A percentile compares a stretch with the other conserved stretches of the same genome.
Conservation (phyloP, 2,113 vertebrate species). For the Hiodon alosoides region DNA sequence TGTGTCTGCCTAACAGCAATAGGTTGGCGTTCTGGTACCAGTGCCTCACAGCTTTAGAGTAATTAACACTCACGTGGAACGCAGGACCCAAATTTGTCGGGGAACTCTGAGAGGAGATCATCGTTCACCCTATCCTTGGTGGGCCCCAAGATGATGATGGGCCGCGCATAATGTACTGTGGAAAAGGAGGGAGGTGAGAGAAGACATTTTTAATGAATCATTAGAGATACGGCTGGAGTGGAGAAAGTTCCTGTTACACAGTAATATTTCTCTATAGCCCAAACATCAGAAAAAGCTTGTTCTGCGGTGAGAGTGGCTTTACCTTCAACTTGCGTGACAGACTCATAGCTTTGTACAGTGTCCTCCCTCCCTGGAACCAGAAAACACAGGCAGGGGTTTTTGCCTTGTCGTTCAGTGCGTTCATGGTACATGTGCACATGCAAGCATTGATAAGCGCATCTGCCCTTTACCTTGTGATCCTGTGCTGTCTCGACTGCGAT, state of each 20-base stretch:
- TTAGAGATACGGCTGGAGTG: background rate
- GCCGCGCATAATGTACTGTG: constrained; percentile 77
- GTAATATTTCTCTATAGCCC: background rate
- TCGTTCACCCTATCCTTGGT: constrained; percentile 81
- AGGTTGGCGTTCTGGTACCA: background rate
- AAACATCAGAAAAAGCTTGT: background rate
- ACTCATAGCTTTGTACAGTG: constrained; percentile 77
- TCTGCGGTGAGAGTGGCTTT: background rate
- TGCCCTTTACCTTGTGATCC: constrained; percentile 58
- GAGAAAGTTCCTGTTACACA: background rate
- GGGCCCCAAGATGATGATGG: constrained; percentile 79
- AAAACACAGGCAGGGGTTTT: background rate
- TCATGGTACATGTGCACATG: background rate
- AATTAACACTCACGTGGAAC: constrained; percentile 69
- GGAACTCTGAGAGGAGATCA: constrained; percentile 78
- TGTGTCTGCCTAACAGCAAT: background rate
- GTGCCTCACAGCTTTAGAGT: background rate
- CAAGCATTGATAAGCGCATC: background rate
- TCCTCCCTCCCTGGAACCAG: constrained; percentile 65
- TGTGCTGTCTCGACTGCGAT: constrained; percentile 60
- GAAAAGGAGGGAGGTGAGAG: background rate
- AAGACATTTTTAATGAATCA: background rate
- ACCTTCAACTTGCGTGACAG: constrained; percentile 79
- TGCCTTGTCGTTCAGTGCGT: background rate
- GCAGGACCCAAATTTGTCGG: constrained; percentile 81